Conservation (phyloP, 2,888 invertebrate species). For the Chorisops tibialis region DNA sequence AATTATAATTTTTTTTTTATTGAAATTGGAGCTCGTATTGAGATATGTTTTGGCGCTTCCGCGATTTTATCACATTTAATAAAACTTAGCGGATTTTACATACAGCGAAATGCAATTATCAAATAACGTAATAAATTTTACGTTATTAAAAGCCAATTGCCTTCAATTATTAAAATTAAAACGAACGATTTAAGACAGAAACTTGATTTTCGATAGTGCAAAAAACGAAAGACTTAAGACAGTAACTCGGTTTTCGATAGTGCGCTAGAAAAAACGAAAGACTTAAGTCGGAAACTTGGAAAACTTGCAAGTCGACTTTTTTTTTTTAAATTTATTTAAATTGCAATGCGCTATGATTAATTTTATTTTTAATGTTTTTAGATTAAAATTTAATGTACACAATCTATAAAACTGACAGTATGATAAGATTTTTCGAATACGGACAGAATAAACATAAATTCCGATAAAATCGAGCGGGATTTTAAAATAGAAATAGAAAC, state of each 20-base stretch:
- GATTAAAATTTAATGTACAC: too few species aligned
- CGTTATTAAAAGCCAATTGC: too few species aligned
- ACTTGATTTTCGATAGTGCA: neutral
- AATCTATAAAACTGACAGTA: neutral
- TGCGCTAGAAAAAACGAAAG: neutral
- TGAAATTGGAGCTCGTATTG: neutral
- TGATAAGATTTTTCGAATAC: neutral
- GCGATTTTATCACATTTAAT: slow-evolving; percentile 6
- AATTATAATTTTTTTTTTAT: neutral
- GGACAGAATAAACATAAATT: neutral
- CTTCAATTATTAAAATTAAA: too few species aligned
- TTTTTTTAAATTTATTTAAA: neutral
- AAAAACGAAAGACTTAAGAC: slow-evolving; percentile 27
- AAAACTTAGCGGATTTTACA: neutral
- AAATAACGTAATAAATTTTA: too few species aligned
- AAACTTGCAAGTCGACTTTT: neutral
- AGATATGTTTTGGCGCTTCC: neutral
- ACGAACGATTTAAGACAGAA: neutral
- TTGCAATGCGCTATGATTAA: neutral
- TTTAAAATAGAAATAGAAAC: neutral
- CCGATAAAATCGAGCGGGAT: neutral
- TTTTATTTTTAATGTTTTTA: neutral
- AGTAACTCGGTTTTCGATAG: slow-evolving; percentile 2
- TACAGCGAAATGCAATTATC: too few species aligned
- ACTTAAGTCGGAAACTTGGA: neutral